Conservation (phyloP, 1,140 invertebrate species). For the Ganaspis sp. region DNA sequence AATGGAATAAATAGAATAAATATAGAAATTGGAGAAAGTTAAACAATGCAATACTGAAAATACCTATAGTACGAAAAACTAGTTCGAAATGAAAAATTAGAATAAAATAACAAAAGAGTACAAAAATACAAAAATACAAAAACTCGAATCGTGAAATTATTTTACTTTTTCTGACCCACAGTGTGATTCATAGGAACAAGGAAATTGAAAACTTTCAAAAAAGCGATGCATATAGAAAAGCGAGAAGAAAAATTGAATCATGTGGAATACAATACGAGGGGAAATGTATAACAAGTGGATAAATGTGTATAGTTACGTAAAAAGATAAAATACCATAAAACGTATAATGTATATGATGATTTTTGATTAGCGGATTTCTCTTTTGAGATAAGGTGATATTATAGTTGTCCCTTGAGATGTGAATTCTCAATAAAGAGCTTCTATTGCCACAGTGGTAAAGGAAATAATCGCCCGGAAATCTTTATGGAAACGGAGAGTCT, state of each 20-base stretch:
- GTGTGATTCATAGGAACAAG: background rate
- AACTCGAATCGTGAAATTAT: no score
- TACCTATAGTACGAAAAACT: no score
- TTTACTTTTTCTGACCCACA: no score
- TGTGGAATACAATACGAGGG: background rate
- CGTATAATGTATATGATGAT: background rate
- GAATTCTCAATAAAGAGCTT: conserved; percentile 11
- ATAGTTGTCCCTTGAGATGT: background rate
- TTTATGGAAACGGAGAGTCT: conserved; percentile 5
- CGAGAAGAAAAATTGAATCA: background rate
- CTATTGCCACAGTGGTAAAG: background rate
- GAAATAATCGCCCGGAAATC: conserved; percentile 23
- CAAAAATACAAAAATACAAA: no score
- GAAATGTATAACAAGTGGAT: background rate
- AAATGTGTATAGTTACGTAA: background rate
- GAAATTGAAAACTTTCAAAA: no score
- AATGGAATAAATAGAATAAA: no score
- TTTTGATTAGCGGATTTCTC: background rate
- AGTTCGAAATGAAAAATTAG: no score
- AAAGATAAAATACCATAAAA: background rate
- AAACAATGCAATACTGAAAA: no score
- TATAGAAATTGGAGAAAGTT: no score
- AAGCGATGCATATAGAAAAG: background rate
- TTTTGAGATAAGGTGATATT: background rate
- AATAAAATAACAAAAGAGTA: no score